These are phyloP conservation scores for Hipparchia sbordonii DNA, from an alignment of 2,888 invertebrate species.

Conservation along the genomic window DNA sequence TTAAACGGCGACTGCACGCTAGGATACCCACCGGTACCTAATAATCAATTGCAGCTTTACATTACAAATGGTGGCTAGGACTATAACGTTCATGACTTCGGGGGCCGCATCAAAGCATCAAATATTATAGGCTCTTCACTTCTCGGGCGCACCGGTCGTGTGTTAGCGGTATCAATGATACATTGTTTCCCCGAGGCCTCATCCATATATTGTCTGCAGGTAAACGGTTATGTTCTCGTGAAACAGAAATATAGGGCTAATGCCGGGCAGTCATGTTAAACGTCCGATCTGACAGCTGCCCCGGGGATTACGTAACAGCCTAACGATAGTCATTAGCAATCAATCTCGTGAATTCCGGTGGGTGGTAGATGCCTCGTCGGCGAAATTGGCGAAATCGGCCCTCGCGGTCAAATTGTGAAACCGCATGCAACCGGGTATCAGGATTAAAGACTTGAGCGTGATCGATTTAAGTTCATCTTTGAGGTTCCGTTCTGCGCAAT, in stretches of 20 bases:
- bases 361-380: slow-evolving; percentile 54
- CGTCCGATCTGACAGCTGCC: slow-evolving; percentile 49
- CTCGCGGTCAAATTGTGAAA: slow-evolving; percentile 59
- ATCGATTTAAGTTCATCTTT: slow-evolving; percentile 45
- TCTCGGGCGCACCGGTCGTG: slow-evolving; percentile 47
- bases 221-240: slow-evolving; percentile 51
- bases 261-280: slow-evolving; percentile 42
- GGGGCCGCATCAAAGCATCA: slow-evolving; percentile 57
- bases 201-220: slow-evolving; percentile 67
- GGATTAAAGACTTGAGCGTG: slow-evolving; percentile 47
- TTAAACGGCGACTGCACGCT: slow-evolving; percentile 16
- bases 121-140: slow-evolving; percentile 57
- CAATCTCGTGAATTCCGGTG: slow-evolving; percentile 68
- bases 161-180: slow-evolving; percentile 64
- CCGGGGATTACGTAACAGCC: slow-evolving; percentile 64
- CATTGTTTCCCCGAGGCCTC: slow-evolving; percentile 59
- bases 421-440: slow-evolving; percentile 36
- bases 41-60: slow-evolving; percentile 29
- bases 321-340: slow-evolving; percentile 78
- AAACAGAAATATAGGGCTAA: slow-evolving; percentile 44
- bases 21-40: slow-evolving; percentile 11
- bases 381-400: slow-evolving; percentile 59
- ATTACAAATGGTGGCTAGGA: slow-evolving; percentile 21
- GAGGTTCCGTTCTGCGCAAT: background rate
- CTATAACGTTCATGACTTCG: slow-evolving; percentile 48